Evolutionary conservation across 2,888 invertebrate species (phyloP), one percentile per base, ranked within the genome.

Genomic region (Linyphia triangularis): DNA sequence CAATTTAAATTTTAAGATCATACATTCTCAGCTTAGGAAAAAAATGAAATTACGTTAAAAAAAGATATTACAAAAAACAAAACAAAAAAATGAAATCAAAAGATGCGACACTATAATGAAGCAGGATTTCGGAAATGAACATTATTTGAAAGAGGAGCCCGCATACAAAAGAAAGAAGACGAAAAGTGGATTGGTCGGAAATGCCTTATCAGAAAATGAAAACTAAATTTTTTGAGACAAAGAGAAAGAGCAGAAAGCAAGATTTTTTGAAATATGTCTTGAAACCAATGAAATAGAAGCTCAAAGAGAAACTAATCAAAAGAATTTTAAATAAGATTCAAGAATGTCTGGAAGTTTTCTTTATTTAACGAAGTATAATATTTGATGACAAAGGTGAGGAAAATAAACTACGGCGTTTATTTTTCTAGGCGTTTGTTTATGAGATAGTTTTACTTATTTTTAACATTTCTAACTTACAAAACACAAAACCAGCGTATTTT

Each of bases 141-240:
- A 30, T 33, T 19, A 67, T 33, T 67, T 33, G n/a, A n/a, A 33
- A 67, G 19, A 67, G 24, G 26, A 26, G 22, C 10, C 63, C 26
- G 63, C 26, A 24, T 63, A 26, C 16, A 16, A 63, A 63, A 63
- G 26, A 24, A 26, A 63, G 24, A 30, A 33, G 67, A 51, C 51
- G 61, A 77, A 77, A 77, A 77, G 61, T 77, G 77, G 77, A 77
- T 77, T 77, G 77, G 37, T 51, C n/a, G 77, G 40, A 63, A 77
- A 77, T 77, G 63, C 37, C 77, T 63, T 77, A 77, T 77, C 77
- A 77, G 77, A 77, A 77, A 77, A 77, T 77, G 77, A 77, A 77
- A 33, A 30, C 57, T n/a, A 61, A 77, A 33, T n/a, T 19, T 63
- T 77, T 63, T 33, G 30, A 77, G 63, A 63, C 77, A 77, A 77